Conservation (phyloP, 1,140 invertebrate species). For the Pseudomyrmex gracilis region DNA sequence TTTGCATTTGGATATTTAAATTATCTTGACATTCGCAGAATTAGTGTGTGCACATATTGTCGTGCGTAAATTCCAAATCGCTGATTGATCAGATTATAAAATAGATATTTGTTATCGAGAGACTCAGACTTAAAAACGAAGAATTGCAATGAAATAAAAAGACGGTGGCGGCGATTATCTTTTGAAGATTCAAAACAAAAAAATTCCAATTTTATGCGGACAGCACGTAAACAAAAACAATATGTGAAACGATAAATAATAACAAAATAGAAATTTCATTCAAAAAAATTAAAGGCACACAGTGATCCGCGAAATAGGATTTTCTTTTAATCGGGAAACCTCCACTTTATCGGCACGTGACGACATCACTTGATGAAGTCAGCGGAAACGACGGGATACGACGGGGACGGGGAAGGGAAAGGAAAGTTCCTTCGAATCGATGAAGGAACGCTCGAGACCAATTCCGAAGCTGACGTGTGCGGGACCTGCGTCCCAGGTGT, state of each 20-base stretch:
- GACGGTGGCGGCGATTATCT: too few relatives aligned
- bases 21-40: neutral
- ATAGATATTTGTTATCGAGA: neutral
- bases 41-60: neutral
- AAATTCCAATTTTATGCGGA: too few relatives aligned
- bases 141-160: neutral
- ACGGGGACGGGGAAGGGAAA: neutral
- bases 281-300: too few relatives aligned
- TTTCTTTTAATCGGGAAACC: neutral
- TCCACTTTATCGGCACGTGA: constrained; percentile 10
- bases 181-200: too few relatives aligned
- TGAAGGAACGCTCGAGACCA: constrained; percentile 61
- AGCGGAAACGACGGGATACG: neutral
- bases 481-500: constrained; percentile 76
- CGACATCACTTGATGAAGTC: neutral
- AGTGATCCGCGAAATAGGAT: neutral
- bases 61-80: neutral
- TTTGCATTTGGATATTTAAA: neutral
- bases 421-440: constrained; percentile 52
- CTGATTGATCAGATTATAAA: neutral
- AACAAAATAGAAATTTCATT: too few relatives aligned
- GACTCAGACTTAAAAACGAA: neutral
- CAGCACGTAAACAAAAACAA: too few relatives aligned
- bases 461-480: constrained; percentile 58
- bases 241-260: too few relatives aligned